These are phyloP conservation scores for Leptinotarsa haldemani DNA, from an alignment of 2,888 invertebrate genomes.

Conservation along the genomic window DNA sequence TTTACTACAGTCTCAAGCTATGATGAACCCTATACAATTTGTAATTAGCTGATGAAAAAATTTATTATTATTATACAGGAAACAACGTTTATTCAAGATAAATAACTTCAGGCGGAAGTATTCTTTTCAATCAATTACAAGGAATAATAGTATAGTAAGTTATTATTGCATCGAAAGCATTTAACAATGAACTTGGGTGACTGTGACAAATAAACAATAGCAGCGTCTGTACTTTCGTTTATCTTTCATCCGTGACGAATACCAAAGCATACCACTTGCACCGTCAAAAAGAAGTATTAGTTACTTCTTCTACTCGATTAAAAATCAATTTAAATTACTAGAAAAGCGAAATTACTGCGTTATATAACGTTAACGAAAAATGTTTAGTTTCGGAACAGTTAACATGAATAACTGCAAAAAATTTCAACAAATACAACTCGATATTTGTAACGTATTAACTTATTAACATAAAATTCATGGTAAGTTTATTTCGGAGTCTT, in stretches of 20 bases:
- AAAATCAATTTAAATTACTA: conserved; percentile 1
- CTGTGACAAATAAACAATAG: neutral
- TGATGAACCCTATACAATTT: no score
- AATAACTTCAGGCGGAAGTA: neutral
- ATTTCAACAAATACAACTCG: neutral
- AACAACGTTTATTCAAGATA: neutral
- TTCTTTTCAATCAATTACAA: neutral
- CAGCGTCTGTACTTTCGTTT: neutral
- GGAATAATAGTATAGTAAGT: neutral
- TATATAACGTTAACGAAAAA: neutral
- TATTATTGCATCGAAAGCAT: neutral
- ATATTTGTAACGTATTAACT: no score
- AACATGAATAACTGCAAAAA: neutral
- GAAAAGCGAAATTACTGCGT: neutral
- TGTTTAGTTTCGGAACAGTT: conserved; percentile 1
- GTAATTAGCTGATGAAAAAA: no score
- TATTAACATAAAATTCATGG: no score
- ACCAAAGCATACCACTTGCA: conserved; percentile 7
- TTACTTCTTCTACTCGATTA: neutral
- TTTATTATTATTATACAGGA: no score
- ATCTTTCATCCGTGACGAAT: neutral
- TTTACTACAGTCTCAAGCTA: no score
- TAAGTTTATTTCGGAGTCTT: no score
- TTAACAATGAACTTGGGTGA: conserved; percentile 14
- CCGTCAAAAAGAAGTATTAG: neutral